Percentiles rank a stretch among this genome's conserved stretches.
Evolutionary conservation across 1,140 invertebrate species (phyloP).

Genomic region (Mactra quadrangularis): DNA sequence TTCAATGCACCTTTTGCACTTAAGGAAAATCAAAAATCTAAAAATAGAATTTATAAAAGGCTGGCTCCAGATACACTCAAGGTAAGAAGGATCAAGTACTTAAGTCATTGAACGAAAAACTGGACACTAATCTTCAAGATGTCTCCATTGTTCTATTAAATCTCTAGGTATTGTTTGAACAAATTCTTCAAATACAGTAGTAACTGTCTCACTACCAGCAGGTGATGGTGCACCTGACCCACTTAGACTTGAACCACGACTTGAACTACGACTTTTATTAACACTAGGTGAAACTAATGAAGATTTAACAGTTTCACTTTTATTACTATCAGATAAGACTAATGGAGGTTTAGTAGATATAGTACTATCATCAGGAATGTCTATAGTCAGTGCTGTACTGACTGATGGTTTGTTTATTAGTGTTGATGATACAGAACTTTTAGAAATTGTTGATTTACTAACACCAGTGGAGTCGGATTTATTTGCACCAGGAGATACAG

Average conservation of each 20-base stretch:
- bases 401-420: background rate
- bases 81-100: too few species aligned
- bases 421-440: background rate
- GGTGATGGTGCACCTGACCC: slow-evolving; percentile 41
- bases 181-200: slow-evolving; percentile 60
- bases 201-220: slow-evolving; percentile 52
- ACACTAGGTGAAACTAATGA: background rate
- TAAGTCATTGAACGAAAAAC: too few species aligned
- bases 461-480: background rate
- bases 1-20: too few species aligned
- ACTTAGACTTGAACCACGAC: slow-evolving; percentile 8
- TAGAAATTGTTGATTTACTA: slow-evolving; percentile 13
- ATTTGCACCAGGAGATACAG: background rate
- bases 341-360: background rate
- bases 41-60: too few species aligned
- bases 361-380: slow-evolving; percentile 29
- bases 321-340: background rate
- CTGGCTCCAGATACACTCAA: too few species aligned
- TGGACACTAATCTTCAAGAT: too few species aligned
- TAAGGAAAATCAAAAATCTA: too few species aligned
- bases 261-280: slow-evolving; percentile 18
- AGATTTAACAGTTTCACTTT: background rate
- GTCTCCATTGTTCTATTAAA: background rate
- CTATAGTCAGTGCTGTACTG: slow-evolving; percentile 17
- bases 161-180: slow-evolving; percentile 46